A percentile compares a stretch with the other conserved stretches of the same genome.
Conservation (phyloP, 2,113 vertebrate species). For the Tragelaphus imberbis region DNA sequence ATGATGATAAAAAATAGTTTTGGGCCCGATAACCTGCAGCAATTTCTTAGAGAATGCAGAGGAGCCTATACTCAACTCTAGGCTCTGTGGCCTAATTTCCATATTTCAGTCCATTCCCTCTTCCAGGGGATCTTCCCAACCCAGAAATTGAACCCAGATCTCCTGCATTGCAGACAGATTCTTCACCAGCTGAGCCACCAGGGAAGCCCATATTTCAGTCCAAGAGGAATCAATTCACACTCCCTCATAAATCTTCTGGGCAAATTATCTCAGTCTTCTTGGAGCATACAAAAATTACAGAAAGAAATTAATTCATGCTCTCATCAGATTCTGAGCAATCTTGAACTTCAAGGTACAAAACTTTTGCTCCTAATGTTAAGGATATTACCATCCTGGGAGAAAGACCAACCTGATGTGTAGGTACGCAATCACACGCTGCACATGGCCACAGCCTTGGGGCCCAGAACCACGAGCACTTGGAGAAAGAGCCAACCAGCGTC, state of each 20-base stretch:
- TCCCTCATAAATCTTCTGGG: neutral
- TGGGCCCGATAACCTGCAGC: no score
- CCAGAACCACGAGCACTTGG: neutral
- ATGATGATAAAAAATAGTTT: neutral
- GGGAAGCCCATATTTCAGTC: neutral
- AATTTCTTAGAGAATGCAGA: neutral
- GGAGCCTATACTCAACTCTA: neutral
- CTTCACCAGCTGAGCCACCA: neutral
- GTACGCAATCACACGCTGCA: rapidly evolving
- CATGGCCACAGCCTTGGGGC: rapidly evolving
- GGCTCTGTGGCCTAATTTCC: neutral
- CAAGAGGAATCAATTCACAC: no score
- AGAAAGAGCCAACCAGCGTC: neutral
- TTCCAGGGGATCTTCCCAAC: neutral
- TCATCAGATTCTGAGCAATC: neutral
- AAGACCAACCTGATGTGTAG: neutral
- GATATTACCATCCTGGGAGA: neutral
- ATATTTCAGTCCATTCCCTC: neutral
- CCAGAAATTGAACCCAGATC: neutral
- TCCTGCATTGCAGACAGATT: neutral
- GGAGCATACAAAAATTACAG: neutral
- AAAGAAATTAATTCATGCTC: neutral
- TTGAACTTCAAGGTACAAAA: neutral
- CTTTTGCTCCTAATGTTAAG: neutral
- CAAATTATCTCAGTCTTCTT: neutral